Base-by-base conservation (phyloP, 1,140 invertebrate species). In the Papilio machaon region DNA sequence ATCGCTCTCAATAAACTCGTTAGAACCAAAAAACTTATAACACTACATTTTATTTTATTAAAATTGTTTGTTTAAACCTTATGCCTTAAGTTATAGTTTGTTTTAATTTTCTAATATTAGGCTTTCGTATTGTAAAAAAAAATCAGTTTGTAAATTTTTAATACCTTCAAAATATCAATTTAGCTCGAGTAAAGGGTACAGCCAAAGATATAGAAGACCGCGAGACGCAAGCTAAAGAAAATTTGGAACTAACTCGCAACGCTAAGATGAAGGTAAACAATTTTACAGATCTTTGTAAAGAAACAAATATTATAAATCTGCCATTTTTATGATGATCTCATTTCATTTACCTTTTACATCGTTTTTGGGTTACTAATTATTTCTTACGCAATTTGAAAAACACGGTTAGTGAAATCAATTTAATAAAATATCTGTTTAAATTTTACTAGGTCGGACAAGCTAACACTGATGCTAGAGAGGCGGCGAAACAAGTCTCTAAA, bases 401-500 rank as follows among this genome's bases (percentile, higher is more conserved):
- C 7, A 52, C 15, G 6, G 49, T 17, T 54, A 5, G 30, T 64
- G 13, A 30, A 64, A 30, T 47, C 58, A 58, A 70, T 74, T 74
- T 13, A 49, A 35, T 52, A 49, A 7, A 73, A 67, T 73, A 54
- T 70, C 10, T 73, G 9, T 67, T 43, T 54, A 60, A 67, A 54
- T 76, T 35, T 35, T n/a, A 7, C 54, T 30, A 98, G 96, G 98
- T 99, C 17, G 98, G 98, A 52, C 96, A 98, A 95, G 98, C 98
- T 2, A 98, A 98, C 90, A 97, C 96, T 19, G 97, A 97, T 82
- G 97, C 98, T 0, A 94, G 95, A 70, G 96, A 97, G 84, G 97
- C 98, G 0, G 96, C 96, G 54, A 96, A 97, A 81, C 97, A 97
- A 95, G 98, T 99, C 0, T 95, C 96, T 11, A 97, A 98, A 88